Conservation (phyloP, 2,797 vertebrate genomes). For the Lithobates pipiens region DNA sequence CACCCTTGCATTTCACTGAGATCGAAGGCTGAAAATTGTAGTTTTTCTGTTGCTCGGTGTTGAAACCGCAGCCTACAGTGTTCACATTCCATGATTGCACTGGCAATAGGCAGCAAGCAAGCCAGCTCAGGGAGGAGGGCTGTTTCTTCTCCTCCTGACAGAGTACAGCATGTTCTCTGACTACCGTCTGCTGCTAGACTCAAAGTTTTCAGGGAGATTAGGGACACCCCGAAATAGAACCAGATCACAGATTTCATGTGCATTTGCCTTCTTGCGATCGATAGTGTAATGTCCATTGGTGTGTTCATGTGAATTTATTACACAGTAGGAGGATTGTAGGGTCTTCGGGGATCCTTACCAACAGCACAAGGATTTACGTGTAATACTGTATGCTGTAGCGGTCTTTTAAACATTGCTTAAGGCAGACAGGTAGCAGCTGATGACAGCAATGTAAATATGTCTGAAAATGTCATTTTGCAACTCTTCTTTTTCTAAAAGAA, state of each 20-base stretch:
- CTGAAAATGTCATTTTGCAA: too few relatives aligned
- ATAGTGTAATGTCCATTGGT: neutral
- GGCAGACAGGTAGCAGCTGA: neutral
- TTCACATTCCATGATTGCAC: constrained; percentile 11
- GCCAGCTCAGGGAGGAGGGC: constrained; percentile 23
- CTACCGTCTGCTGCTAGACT: constrained; percentile 8
- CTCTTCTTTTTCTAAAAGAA: too few relatives aligned
- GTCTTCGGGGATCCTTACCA: neutral
- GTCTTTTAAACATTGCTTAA: neutral
- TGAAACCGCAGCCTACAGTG: neutral
- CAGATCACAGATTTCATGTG: neutral
- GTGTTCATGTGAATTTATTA: neutral
- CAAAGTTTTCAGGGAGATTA: constrained; percentile 28
- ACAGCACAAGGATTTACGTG: neutral
- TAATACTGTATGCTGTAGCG: neutral
- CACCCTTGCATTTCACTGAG: neutral
- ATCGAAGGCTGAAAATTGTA: constrained; percentile 4
- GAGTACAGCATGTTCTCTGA: constrained; percentile 42
- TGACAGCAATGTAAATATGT: too few relatives aligned
- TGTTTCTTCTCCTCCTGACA: constrained; percentile 22
- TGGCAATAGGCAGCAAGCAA: neutral
- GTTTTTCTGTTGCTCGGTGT: constrained; percentile 17
- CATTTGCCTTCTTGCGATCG: neutral
- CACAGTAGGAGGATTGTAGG: too few relatives aligned
- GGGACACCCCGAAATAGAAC: constrained; percentile 8